Percentiles rank a stretch among this genome's conserved stretches.
Conservation (phyloP, 1,140 invertebrate genomes). For the Aphaenogaster floridana region DNA sequence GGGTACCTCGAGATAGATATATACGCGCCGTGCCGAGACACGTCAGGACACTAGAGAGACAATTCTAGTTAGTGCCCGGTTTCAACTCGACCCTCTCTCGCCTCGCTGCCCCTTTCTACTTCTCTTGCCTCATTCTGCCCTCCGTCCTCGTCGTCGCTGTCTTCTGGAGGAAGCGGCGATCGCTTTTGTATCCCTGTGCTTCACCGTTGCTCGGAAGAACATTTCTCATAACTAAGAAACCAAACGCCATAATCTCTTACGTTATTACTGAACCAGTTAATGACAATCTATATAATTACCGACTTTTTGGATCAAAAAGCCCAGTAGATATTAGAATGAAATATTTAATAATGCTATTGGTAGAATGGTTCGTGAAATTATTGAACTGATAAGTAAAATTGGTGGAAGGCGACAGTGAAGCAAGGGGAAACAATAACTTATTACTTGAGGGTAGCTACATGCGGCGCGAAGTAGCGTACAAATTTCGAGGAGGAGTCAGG, state of each 20-base stretch:
- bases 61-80: constrained; percentile 77
- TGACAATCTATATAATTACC: not conserved
- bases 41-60: constrained; percentile 70
- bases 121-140: constrained; percentile 38
- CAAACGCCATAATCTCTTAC: not conserved
- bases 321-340: not conserved
- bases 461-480: constrained; percentile 53
- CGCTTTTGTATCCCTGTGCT: constrained; percentile 16
- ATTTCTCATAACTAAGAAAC: not conserved
- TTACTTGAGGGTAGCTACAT: constrained; percentile 24
- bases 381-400: constrained; percentile 12
- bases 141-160: not conserved
- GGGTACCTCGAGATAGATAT: constrained; percentile 54
- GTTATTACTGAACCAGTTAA: not conserved
- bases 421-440: constrained; percentile 33
- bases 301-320: not conserved
- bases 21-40: constrained; percentile 59
- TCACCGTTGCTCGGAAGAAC: not conserved
- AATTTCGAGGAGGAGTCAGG: constrained; percentile 68
- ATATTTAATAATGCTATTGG: not conserved
- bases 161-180: constrained; percentile 3
- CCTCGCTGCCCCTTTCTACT: constrained; percentile 20
- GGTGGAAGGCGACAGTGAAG: not conserved
- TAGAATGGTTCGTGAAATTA: not conserved
- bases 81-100: constrained; percentile 57